phyloP scores from a whole-genome alignment of 2,113 vertebrate genomes.

The Dasyurus viverrinus region DNA sequence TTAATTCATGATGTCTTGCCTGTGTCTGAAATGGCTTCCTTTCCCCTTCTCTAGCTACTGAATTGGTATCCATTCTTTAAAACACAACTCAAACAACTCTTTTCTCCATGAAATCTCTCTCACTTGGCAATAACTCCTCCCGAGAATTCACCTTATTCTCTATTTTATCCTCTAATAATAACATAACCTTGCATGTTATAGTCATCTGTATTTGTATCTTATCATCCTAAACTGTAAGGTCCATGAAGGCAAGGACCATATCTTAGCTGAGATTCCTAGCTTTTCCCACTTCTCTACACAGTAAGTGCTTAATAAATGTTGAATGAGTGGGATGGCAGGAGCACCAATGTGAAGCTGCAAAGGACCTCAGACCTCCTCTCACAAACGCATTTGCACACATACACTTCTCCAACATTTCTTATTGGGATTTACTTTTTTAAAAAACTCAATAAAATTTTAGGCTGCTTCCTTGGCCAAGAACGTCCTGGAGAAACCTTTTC shows the following conservation, averaged over 20 bases:
- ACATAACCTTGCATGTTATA: background rate
- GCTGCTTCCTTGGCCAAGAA: background rate
- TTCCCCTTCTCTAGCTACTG: background rate
- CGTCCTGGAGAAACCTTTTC: background rate
- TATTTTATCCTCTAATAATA: background rate
- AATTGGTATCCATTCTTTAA: background rate
- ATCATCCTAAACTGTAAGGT: background rate
- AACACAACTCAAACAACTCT: background rate
- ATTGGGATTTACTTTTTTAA: background rate
- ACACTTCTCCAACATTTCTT: background rate
- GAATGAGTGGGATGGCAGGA: background rate
- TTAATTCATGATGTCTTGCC: background rate
- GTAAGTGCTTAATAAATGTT: background rate
- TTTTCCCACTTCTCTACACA: background rate
- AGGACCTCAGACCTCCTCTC: background rate
- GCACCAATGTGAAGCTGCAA: background rate
- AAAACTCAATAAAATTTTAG: background rate
- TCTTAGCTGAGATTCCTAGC: background rate
- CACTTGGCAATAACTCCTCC: background rate
- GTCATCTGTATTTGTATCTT: background rate
- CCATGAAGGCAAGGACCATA: background rate
- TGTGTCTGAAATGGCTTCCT: background rate
- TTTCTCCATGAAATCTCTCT: background rate
- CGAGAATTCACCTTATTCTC: background rate
- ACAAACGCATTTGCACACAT: no score